Evolutionary conservation across 2,888 invertebrate genomes (phyloP).

Genomic region (Andrena flavipes): DNA sequence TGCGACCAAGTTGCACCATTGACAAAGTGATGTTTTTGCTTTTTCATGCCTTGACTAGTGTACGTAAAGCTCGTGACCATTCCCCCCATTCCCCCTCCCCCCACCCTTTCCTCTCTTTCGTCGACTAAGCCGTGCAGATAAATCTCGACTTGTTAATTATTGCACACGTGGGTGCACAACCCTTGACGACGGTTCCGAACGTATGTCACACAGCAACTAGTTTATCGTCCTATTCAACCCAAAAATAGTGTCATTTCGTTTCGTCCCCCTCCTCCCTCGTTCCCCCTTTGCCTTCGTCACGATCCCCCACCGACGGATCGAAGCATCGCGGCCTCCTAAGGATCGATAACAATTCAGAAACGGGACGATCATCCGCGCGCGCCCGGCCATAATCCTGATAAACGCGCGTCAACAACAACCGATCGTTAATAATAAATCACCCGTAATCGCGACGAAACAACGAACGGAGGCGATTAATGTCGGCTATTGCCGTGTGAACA

Average conservation of each 20-base stretch:
- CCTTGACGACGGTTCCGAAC: constrained; percentile 61
- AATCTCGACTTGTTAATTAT: constrained; percentile 62
- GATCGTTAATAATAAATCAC: constrained; percentile 13
- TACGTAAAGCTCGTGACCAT: constrained; percentile 79
- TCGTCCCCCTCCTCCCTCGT: neutral
- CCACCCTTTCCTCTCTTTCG: neutral
- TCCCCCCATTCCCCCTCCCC: neutral
- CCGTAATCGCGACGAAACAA: neutral
- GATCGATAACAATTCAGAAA: constrained; percentile 41
- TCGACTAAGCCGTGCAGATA: constrained; percentile 70
- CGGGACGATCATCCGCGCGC: constrained; percentile 26
- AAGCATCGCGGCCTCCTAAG: constrained; percentile 24
- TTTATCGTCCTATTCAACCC: constrained; percentile 43
- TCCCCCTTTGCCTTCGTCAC: constrained; percentile 3
- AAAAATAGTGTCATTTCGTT: constrained; percentile 43
- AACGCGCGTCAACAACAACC: constrained; percentile 7
- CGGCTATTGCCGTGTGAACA: constrained; percentile 30
- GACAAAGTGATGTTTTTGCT: constrained; percentile 76
- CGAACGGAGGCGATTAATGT: constrained; percentile 11
- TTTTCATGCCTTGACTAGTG: constrained; percentile 77
- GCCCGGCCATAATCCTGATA: neutral
- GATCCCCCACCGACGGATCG: constrained; percentile 30
- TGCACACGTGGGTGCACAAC: constrained; percentile 67
- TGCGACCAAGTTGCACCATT: constrained; percentile 75
- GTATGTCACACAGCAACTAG: constrained; percentile 55